Percentiles rank a stretch among this genome's conserved stretches.
Conservation (phyloP, 2,888 invertebrate genomes). For the Acanthosepion pharaonis region DNA sequence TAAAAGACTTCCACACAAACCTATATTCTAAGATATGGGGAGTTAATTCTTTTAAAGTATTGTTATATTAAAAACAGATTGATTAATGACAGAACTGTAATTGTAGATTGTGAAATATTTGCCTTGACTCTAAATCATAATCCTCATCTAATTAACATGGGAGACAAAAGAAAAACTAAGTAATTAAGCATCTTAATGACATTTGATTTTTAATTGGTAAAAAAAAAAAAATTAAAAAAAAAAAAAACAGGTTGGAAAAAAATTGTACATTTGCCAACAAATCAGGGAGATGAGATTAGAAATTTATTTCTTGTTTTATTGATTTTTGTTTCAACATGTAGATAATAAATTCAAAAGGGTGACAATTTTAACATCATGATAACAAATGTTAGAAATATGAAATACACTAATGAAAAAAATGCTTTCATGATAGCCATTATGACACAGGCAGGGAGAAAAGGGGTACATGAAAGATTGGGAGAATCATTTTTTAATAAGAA, state of each 20-base stretch:
- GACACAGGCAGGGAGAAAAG: not conserved
- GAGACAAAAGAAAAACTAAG: no score
- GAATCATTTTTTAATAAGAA: not conserved
- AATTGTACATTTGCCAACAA: not conserved
- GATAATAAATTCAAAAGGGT: conserved; percentile 33
- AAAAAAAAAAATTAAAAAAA: not conserved
- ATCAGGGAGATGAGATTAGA: not conserved
- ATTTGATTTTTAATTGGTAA: no score
- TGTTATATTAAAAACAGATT: no score
- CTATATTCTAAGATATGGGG: no score
- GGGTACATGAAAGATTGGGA: not conserved
- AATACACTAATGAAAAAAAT: not conserved
- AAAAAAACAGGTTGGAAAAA: not conserved
- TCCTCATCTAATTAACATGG: no score
- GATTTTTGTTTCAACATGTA: not conserved
- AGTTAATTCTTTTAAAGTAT: no score
- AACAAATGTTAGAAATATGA: conserved; percentile 33
- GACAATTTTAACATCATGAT: conserved; percentile 22
- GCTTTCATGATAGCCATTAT: conserved; percentile 21
- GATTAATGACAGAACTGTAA: no score
- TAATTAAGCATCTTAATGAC: no score
- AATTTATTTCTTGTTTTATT: conserved; percentile 14
- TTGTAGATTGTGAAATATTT: no score
- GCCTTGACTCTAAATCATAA: no score
- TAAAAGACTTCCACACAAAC: no score